Evolutionary conservation across 2,113 vertebrate genomes (phyloP), one percentile per base, ranked within the genome.

Genomic region (Oreochromis aureus): DNA sequence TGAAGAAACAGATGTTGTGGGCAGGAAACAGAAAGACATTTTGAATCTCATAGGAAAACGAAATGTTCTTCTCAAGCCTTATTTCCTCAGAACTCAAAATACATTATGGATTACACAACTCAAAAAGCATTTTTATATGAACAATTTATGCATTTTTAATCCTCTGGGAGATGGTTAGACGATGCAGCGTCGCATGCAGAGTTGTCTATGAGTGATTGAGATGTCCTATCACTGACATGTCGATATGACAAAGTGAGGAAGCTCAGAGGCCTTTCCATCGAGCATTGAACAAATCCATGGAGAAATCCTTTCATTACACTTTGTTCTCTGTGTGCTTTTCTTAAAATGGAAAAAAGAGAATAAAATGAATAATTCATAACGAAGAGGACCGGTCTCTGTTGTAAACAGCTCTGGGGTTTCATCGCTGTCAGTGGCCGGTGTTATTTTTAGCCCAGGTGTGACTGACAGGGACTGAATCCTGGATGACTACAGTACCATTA

Each of bases 331-430:
- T 90, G 89, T 85, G 83, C 87, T 92, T 95, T 78, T 89, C 80
- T 86, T 90, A 93, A 92, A 92, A 94, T 91, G 81, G 19, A 80
- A 2, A 19, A n/a, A 4, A 73, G 36, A 71, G 39, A 73, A 76
- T 69, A 69, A 86, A 51, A 3, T 94, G 81, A 95, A 95, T 96
- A 93, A 96, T 95, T 94, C 89, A 95, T 95, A 80, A 85, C 3
- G 11, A 56, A 93, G 90, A 88, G 63, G 82, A 78, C 89, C 10
- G 53, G 91, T 89, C 92, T 90, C 91, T 87, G 92, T 84, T 89
- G 91, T 91, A 90, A 89, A 93, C 86, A 91, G 89, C 86, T 34
- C 11, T 89, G 92, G 94, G 91, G 80, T 87, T 92, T 94, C 92
- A 83, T 82, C 10, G 36, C 93, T 90, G 91, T 84, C 90, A 83